Evolutionary conservation across 1,140 invertebrate species (phyloP), one percentile per base, ranked within the genome.

Genomic region (Lucilia cuprina): DNA sequence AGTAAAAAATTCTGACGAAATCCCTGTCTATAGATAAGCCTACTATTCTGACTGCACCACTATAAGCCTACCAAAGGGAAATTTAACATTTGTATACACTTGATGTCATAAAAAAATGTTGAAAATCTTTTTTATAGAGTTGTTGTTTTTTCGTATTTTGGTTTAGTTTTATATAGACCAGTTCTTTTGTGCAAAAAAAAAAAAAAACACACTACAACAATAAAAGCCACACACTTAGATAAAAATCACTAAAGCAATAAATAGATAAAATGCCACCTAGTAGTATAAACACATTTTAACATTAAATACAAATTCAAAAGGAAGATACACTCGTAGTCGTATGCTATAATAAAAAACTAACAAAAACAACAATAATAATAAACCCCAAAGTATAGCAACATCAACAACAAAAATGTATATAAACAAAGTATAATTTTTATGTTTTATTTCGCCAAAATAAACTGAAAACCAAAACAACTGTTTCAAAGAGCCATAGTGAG

Each of bases 201-300:
- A 80, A 78, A 14, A 75, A 74, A 34, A 74, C 21, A 9, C 3
- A n/a, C 5, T n/a, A n/a, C 75, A 34, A 82, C 47, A 82, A 19
- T 50, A 83, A 89, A 88, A 88, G 86, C 65, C 88, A 88, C 87
- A 88, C 86, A 88, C 86, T 87, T 87, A 89, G 88, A 89, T 89
- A 89, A 88, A 89, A 88, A 89, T 89, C 88, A 74, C 77, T 21
- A 82, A 82, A 74, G 83, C 83, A 84, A 84, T 84, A 84, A 82
- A 84, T 84, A 78, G 83, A 84, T 84, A 84, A 84, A 80, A 84
- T 83, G 47, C 83, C 83, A 83, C 83, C 83, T 50, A 47, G 65
- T 35, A 75, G 47, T 80, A 78, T 60, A 60, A 60, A 60, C 55
- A 60, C n/a, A n/a, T 60, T 60, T 17, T 60, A n/a, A n/a, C 55